Evolutionary conservation across 35 echinoderm and acorn worm species (phyloP).

Genomic region (Anneissia japonica): DNA sequence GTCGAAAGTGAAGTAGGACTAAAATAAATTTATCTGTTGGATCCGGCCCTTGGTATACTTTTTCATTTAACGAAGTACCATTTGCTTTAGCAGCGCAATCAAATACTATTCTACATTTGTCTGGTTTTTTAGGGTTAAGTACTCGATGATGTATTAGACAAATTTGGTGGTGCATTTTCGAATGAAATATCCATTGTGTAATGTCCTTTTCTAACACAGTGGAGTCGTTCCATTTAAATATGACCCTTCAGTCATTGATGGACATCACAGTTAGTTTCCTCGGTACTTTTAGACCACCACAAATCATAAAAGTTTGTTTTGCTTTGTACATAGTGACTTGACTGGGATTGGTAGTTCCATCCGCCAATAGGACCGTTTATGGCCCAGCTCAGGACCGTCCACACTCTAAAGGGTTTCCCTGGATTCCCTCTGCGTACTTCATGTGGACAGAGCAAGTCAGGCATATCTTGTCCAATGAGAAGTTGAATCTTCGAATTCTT

Average conservation of each 20-base stretch:
- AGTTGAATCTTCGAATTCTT: too few species aligned
- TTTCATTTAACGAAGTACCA: slow-evolving; percentile 30
- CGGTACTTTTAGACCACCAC: too few species aligned
- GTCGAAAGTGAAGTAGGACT: slow-evolving; percentile 22
- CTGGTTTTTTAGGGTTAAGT: slow-evolving; percentile 50
- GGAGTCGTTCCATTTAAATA: slow-evolving; percentile 32
- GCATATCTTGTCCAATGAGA: too few species aligned
- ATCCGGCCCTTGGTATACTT: slow-evolving; percentile 20
- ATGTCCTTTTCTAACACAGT: slow-evolving; percentile 8
- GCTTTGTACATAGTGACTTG: background rate
- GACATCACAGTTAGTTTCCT: slow-evolving; percentile 9
- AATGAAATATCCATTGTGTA: slow-evolving; percentile 49
- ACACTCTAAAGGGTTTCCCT: slow-evolving; percentile 20
- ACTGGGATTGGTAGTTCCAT: background rate
- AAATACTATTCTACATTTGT: slow-evolving; percentile 49
- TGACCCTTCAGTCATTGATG: slow-evolving; percentile 17
- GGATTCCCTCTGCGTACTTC: too few species aligned
- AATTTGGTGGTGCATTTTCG: background rate
- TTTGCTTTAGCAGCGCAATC: slow-evolving; percentile 42
- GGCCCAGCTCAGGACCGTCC: slow-evolving; percentile 27
- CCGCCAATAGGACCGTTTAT: slow-evolving; percentile 26
- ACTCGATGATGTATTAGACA: slow-evolving; percentile 47
- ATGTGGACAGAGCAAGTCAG: too few species aligned
- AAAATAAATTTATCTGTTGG: slow-evolving; percentile 20
- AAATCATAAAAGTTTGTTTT: background rate